phyloP scores from a whole-genome alignment of 2,888 invertebrate species.

The Synanthedon tipuliformis region DNA sequence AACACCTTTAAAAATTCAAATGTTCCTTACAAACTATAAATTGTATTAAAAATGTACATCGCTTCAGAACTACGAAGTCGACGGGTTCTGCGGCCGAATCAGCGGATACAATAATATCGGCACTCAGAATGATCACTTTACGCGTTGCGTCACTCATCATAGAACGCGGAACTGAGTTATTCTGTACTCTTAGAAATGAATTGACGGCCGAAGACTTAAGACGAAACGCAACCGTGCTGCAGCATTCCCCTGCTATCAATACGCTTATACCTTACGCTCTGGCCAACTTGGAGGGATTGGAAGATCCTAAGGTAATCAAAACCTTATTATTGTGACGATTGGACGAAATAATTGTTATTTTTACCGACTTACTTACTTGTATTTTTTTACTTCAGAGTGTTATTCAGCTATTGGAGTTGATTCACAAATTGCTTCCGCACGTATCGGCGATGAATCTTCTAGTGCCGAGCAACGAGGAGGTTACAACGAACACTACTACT shows the following conservation, averaged over 20 bases:
- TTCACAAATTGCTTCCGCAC: conserved; percentile 90
- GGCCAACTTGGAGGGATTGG: conserved; percentile 84
- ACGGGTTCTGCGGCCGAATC: conserved; percentile 27
- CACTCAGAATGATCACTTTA: conserved; percentile 67
- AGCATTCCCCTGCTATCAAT: conserved; percentile 72
- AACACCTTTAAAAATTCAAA: too few relatives aligned
- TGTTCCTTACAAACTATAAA: too few relatives aligned
- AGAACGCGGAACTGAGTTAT: conserved; percentile 80
- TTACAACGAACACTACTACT: conserved; percentile 74
- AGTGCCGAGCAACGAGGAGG: conserved; percentile 34
- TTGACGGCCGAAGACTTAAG: conserved; percentile 59
- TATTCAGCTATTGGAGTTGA: conserved; percentile 85
- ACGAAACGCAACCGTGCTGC: conserved; percentile 38
- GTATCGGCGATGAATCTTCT: conserved; percentile 87
- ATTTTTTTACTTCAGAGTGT: conserved; percentile 72
- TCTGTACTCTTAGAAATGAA: conserved; percentile 81
- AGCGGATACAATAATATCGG: conserved; percentile 29
- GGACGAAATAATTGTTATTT: neutral
- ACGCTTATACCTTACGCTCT: conserved; percentile 86
- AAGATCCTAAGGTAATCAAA: conserved; percentile 80
- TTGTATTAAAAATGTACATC: too few relatives aligned
- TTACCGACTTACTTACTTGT: too few relatives aligned
- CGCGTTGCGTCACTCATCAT: conserved; percentile 83
- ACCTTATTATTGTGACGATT: neutral
- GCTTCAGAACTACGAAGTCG: conserved; percentile 22